Evolutionary conservation across 2,888 invertebrate genomes (phyloP), one percentile per base, ranked within the genome.

Genomic region (Vesta saturnalis): DNA sequence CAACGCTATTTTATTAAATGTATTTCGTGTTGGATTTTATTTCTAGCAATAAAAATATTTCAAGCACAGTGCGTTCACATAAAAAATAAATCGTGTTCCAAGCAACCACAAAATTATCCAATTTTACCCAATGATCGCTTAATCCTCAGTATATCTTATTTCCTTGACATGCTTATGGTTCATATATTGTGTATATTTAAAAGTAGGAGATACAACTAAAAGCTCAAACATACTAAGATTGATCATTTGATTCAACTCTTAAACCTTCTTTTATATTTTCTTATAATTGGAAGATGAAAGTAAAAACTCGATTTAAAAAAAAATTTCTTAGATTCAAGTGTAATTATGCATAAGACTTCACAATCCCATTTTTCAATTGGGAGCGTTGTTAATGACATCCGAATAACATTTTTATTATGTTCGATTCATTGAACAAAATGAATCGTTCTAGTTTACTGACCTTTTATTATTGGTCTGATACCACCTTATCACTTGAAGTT

Each of bases 341-440:
- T 56, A 56, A 56, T 56, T 56, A 56, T 23, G 56, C 56, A 56
- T 56, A 35, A 15, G 54, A 19, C n/a, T 21, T 22, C 54, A 22
- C 54, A 54, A 56, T 23, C 22, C 35, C 12, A 56, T 59, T 43
- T 43, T 59, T 59, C 46, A 19, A 21, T 39, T 35, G 14, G 39
- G 47, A 23, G 43, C 16, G 35, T 49, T 64, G 64, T 54, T 64
- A 52, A 58, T 58, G 64, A 59, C 64, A 59, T 59, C 30, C 21
- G 21, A 35, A 49, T 46, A 60, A 55, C 39, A 58, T 54, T 59
- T 59, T 52, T 10, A 30, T 64, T 64, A 64, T 23, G 47, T 52
- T 52, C 64, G 30, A 49, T 52, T 64, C 64, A 64, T 64, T 64
- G 64, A 58, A 64, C 64, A 54, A 60, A 55, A 60, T 65, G 60